Evolutionary conservation across 2,888 invertebrate species (phyloP).

Genomic region (Drosophila yooni): DNA sequence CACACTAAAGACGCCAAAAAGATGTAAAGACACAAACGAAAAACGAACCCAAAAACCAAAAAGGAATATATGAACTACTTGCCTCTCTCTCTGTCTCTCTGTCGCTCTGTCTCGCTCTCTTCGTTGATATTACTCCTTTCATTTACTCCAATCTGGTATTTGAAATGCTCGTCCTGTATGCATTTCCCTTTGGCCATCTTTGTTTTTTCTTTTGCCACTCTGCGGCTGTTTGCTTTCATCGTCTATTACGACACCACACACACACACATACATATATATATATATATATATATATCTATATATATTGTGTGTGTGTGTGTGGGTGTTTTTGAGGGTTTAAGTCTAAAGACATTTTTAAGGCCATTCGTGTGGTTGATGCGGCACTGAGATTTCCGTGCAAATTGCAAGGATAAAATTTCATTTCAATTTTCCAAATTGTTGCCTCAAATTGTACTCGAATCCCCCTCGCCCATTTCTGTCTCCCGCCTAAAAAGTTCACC

Average conservation of each 20-base stretch:
- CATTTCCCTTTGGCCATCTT: slow-evolving; percentile 52
- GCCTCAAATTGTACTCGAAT: slow-evolving; percentile 46
- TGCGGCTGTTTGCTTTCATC: slow-evolving; percentile 70
- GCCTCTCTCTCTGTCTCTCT: neutral
- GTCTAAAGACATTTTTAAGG: slow-evolving; percentile 72
- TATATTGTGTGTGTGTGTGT: slow-evolving; percentile 5
- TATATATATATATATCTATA: neutral
- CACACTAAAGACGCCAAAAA: slow-evolving; percentile 77
- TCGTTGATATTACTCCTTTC: slow-evolving; percentile 35
- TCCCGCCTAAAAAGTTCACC: neutral
- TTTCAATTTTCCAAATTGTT: slow-evolving; percentile 72
- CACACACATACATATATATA: slow-evolving; percentile 22
- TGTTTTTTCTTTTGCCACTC: slow-evolving; percentile 45
- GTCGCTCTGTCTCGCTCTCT: neutral
- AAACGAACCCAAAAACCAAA: slow-evolving; percentile 57
- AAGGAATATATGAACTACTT: slow-evolving; percentile 38
- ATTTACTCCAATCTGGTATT: slow-evolving; percentile 59
- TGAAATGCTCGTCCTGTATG: slow-evolving; percentile 45
- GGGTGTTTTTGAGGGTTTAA: slow-evolving; percentile 48
- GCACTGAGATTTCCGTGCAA: slow-evolving; percentile 70
- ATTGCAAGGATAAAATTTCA: slow-evolving; percentile 76
- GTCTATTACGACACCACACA: slow-evolving; percentile 73
- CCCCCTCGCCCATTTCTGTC: neutral
- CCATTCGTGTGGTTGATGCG: slow-evolving; percentile 63
- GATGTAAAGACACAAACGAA: slow-evolving; percentile 65